Conservation (phyloP, 2,113 vertebrate genomes). For the Rhadina sibilatrix region DNA sequence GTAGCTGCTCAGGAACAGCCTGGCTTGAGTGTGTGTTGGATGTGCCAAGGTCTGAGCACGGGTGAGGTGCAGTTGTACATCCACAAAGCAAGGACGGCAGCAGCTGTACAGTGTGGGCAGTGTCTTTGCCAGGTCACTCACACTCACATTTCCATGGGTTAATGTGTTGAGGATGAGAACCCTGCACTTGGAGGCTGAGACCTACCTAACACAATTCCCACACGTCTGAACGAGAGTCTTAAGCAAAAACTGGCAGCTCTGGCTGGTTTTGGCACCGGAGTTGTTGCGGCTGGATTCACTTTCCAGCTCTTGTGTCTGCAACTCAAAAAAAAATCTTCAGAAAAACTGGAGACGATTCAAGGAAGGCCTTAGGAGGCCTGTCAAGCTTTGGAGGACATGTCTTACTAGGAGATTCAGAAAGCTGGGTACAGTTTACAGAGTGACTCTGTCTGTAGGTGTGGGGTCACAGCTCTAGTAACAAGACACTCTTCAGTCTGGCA, state of each 20-base stretch:
- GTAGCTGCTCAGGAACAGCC: not conserved
- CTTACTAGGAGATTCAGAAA: not conserved
- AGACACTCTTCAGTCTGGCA: not conserved
- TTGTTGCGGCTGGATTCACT: not conserved
- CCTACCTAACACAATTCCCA: not conserved
- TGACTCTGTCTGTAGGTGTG: not conserved
- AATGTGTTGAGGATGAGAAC: not conserved
- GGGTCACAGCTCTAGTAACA: not conserved
- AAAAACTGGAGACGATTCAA: not conserved
- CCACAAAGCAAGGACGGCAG: not conserved
- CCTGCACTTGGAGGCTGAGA: not conserved
- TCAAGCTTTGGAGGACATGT: not conserved
- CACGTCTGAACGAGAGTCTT: not conserved
- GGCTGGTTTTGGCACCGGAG: not conserved
- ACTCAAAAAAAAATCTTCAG: not conserved
- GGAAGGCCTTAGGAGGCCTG: not conserved
- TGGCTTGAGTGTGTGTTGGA: not conserved
- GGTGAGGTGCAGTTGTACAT: not conserved
- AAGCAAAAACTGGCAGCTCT: not conserved
- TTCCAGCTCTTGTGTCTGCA: not conserved
- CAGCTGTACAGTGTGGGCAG: not conserved
- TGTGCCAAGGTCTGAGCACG: fast-evolving
- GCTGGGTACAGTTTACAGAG: not conserved
- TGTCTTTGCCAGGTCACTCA: not conserved
- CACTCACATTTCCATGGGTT: not conserved